Percentiles rank a stretch among this genome's conserved stretches.
phyloP scores from a whole-genome alignment of 2,797 vertebrate genomes.

The Crypturellus tataupa region DNA sequence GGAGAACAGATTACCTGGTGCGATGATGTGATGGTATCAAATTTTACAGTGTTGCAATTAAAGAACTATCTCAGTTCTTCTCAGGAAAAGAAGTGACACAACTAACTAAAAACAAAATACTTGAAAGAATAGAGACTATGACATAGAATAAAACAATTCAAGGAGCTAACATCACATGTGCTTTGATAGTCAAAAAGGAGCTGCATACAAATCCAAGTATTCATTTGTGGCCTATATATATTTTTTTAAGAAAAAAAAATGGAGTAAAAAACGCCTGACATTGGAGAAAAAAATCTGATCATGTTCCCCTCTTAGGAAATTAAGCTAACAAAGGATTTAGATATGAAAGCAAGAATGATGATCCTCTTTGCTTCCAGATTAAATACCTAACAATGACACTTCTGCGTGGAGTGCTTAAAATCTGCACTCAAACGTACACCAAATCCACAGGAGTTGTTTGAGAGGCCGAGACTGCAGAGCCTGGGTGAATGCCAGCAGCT shows the following conservation, averaged over 20 bases:
- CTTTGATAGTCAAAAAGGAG: not conserved
- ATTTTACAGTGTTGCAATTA: not conserved
- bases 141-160: not conserved
- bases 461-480: not conserved
- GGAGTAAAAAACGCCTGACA: not conserved
- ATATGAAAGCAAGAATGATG: constrained; percentile 1
- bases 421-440: not conserved
- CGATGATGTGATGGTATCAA: not conserved
- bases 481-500: not conserved
- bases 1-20: not conserved
- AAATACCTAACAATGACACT: constrained; percentile 21
- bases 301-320: constrained; percentile 7
- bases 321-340: constrained; percentile 55
- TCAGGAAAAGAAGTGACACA: not conserved
- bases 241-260: not conserved
- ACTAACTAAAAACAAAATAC: not conserved
- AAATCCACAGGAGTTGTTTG: not conserved
- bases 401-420: not conserved
- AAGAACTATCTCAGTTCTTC: not conserved
- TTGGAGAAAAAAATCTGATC: not conserved
- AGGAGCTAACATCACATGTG: accelerated
- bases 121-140: not conserved
- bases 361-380: constrained; percentile 42
- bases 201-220: not conserved
- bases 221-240: not conserved